These are phyloP conservation scores for Columbina picui DNA, from an alignment of 2,113 vertebrate species.

Conservation along the genomic window DNA sequence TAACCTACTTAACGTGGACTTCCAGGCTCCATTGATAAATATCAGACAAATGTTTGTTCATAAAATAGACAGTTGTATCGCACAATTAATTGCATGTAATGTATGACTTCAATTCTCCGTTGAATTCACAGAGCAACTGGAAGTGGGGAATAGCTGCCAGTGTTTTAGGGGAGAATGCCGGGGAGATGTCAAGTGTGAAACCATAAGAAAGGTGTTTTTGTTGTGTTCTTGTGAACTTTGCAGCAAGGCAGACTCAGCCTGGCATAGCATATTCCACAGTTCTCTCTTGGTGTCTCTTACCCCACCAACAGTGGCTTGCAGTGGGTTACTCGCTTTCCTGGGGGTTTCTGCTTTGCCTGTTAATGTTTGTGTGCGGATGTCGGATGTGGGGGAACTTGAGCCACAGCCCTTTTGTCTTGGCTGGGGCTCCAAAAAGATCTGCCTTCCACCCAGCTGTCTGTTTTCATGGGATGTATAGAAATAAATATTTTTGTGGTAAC, in stretches of 20 bases:
- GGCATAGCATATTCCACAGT: not conserved
- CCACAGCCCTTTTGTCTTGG: not conserved
- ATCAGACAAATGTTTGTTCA: not conserved
- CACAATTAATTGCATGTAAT: not conserved
- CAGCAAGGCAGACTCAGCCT: not conserved
- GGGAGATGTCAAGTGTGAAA: conserved; percentile 82
- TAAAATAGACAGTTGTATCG: not conserved
- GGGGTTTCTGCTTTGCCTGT: not conserved
- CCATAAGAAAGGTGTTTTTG: conserved; percentile 42
- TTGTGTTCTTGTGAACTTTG: not conserved
- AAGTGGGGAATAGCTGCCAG: conserved; percentile 12
- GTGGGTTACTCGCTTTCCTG: not conserved
- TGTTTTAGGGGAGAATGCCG: conserved; percentile 75
- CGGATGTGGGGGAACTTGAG: not conserved
- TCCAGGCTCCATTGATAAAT: not conserved
- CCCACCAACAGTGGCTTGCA: not conserved
- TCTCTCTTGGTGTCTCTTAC: not conserved
- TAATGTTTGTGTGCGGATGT: not conserved
- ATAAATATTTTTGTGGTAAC: not conserved
- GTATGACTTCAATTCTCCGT: conserved; percentile 32
- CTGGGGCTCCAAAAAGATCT: not conserved
- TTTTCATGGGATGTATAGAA: not conserved
- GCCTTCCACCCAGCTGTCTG: not conserved
- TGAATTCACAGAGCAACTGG: conserved; percentile 20
- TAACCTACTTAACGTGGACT: not conserved